Base-by-base conservation (phyloP, 2,888 invertebrate species). In the Cryptosula pallasiana region DNA sequence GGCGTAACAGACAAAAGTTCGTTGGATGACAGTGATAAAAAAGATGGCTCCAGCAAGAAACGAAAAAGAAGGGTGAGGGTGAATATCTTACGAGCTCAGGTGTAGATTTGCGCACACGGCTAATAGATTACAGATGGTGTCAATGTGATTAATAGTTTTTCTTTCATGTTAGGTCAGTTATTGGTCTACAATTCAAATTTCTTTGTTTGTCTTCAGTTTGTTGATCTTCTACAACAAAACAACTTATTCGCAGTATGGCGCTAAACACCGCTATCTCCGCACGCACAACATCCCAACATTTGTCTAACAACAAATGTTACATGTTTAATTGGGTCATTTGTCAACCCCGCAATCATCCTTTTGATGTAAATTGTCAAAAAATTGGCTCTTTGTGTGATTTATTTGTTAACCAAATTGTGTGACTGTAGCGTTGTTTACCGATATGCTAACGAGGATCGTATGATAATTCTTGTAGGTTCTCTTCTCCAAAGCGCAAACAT, bases 401-500 rank as follows among this genome's bases (percentile, higher is more conserved):
- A 45, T 45, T 5, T 45, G 20, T 45, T 45, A 5, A 5, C 9
- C 45, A 45, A 45, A 45, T 45, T 45, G 45, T 45, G 20, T 45
- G 45, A 20, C 45, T 45, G 45, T 45, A 5, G 45, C 20, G 9
- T 45, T 45, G 45, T 45, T 45, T 45, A 45, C 45, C 20, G 29
- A 63, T 13, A 32, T 34, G 63, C 27, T 63, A 25, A 32, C 32
- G 32, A 5, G 1, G 32, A 32, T 29, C n/a, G 25, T 63, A 63
- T 63, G 63, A 16, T 63, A 63, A 63, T 63, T 55, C 25, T 63
- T 63, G 9, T 34, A 97, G 79, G 95, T 97, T 75, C 91, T 97
- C 78, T 97, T 97, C 88, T 96, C 96, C 73, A 96, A 97, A 87
- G 95, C 95, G 78, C 97, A 97, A 90, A 96, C 96, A 73, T 97